Evolutionary conservation across 2,113 vertebrate genomes (phyloP), one percentile per base, ranked within the genome.

Genomic region (Gasterosteus nipponicus): DNA sequence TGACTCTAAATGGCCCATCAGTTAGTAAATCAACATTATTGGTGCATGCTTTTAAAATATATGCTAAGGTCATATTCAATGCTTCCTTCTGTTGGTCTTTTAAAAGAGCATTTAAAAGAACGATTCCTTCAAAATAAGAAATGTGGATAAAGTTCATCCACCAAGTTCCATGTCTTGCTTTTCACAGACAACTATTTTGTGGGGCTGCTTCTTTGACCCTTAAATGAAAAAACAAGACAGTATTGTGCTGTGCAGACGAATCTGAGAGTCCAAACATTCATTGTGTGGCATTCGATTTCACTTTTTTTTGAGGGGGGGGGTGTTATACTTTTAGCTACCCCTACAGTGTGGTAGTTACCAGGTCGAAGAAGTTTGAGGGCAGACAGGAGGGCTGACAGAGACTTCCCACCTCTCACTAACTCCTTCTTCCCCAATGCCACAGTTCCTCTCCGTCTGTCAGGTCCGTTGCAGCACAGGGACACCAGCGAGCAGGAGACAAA

Each of bases 401-500:
- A 70, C 66, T 68, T 78, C 60, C 60, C n/a, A 6, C 69, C 53
- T 49, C 69, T 73, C 51, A 74, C 77, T 63, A 68, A 74, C 64
- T 71, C 44, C 11, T 46, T 70, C 57, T 69, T 72, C 51, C 46
- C 71, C 3, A 8, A 38, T 62, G 44, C 63, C 78, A 73, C 69
- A 69, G 54, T 69, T 73, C 54, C 83, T 82, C 75, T 70, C 67
- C 58, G 73, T 61, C 77, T 73, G 78, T 80, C 85, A 87, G 80
- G 69, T 58, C 67, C 71, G 76, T 56, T 39, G 77, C 75, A 66
- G 73, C 66, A 80, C 75, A 79, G 66, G 80, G 80, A 53, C 47
- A 76, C 83, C 69, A 26, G 74, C 41, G 47, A 73, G 65, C 86
- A 82, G 82, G 63, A 86, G 73, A 87, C 86, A 86, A 82, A 66